phyloP scores from a whole-genome alignment of 1,140 invertebrate species.

The Brachionus plicatilis region DNA sequence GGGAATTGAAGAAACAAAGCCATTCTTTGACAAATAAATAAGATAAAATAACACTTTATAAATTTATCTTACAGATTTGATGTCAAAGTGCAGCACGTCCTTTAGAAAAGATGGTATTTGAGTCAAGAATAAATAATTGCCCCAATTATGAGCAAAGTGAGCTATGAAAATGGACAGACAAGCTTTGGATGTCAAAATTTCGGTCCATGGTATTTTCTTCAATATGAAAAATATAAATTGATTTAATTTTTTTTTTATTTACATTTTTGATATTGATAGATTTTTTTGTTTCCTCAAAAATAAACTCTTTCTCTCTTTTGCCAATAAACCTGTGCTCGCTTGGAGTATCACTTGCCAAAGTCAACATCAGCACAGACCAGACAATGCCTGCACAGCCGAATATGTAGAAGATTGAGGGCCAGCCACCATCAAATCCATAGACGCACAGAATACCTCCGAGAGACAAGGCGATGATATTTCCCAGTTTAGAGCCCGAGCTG shows the following conservation, averaged over 20 bases:
- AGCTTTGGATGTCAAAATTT: slow-evolving; percentile 70
- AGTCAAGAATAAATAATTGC: slow-evolving; percentile 76
- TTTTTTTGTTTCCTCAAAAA: slow-evolving; percentile 51
- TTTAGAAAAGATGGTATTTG: slow-evolving; percentile 55
- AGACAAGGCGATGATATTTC: background rate
- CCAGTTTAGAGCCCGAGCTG: slow-evolving; percentile 44
- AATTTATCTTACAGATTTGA: slow-evolving; percentile 47
- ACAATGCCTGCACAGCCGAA: slow-evolving; percentile 61
- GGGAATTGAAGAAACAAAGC: slow-evolving; percentile 37
- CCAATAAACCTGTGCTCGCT: slow-evolving; percentile 76
- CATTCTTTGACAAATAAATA: background rate
- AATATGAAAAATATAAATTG: background rate
- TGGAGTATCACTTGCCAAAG: slow-evolving; percentile 78
- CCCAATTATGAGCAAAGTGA: slow-evolving; percentile 83
- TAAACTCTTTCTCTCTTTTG: slow-evolving; percentile 73
- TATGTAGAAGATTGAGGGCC: slow-evolving; percentile 36
- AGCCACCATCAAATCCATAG: slow-evolving; percentile 38
- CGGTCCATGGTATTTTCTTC: slow-evolving; percentile 61
- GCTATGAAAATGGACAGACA: slow-evolving; percentile 87
- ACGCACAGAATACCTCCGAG: slow-evolving; percentile 16
- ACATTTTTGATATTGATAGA: background rate
- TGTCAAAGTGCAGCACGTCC: slow-evolving; percentile 54
- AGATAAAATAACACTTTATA: too few species aligned
- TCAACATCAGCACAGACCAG: slow-evolving; percentile 78
- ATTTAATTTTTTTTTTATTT: background rate